Conservation (phyloP, 2,113 vertebrate species). For the Canis aureus region DNA sequence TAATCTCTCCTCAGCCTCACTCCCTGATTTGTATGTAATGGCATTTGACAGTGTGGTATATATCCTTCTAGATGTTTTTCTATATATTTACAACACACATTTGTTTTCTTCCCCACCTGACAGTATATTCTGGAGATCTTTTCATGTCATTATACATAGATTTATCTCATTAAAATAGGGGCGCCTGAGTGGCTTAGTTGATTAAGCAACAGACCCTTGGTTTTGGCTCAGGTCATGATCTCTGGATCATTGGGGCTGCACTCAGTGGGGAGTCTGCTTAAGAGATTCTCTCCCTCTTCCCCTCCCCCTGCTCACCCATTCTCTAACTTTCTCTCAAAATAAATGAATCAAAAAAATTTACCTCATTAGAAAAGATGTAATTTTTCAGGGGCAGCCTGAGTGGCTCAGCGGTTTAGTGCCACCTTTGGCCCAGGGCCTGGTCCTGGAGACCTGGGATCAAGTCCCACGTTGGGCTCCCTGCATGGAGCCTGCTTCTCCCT, state of each 20-base stretch:
- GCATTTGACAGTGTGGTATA: neutral
- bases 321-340: neutral
- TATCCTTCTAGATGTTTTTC: slow-evolving; percentile 22
- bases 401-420: no score
- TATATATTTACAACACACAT: neutral
- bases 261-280: neutral
- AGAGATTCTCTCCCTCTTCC: neutral
- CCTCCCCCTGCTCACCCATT: neutral
- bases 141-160: neutral
- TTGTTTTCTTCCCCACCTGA: neutral
- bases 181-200: neutral
- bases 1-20: neutral
- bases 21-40: neutral
- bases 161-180: neutral
- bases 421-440: no score
- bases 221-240: neutral
- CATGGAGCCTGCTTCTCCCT: no score
- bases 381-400: no score
- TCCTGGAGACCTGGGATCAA: no score
- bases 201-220: neutral
- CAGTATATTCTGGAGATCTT: neutral
- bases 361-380: neutral
- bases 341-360: neutral
- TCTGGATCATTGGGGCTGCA: neutral
- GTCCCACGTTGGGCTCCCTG: no score